Conservation (phyloP, 2,797 vertebrate species). For the Alcedo quadribrachys region DNA sequence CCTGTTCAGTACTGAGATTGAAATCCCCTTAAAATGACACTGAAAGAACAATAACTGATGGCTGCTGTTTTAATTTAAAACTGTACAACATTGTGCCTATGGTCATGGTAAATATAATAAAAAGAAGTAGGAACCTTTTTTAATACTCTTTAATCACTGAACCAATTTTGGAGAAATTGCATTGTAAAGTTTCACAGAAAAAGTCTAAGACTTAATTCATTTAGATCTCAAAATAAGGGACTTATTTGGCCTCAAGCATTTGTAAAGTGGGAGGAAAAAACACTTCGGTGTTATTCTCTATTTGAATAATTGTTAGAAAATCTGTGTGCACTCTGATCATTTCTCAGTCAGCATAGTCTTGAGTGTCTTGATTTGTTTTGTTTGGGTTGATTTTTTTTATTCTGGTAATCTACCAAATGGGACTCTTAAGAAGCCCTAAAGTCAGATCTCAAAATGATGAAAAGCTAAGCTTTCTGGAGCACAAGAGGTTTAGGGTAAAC, state of each 20-base stretch:
- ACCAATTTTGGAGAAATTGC: not conserved
- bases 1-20: conserved; percentile 12
- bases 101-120: not conserved
- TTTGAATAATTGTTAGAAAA: not conserved
- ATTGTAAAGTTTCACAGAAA: not conserved
- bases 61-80: conserved; percentile 16
- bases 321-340: not conserved
- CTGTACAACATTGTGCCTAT: not conserved
- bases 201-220: not conserved
- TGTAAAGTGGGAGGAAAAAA: not conserved
- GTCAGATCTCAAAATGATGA: not conserved
- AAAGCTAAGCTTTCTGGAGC: not conserved
- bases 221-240: not conserved
- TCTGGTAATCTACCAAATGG: conserved; percentile 11
- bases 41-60: not conserved
- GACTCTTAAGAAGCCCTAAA: conserved; percentile 21
- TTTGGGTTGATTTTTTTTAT: not conserved
- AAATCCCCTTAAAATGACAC: conserved; percentile 60
- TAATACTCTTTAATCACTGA: not conserved
- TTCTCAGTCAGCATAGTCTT: not conserved
- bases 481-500: too few relatives aligned
- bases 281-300: not conserved
- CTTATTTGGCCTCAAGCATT: not conserved
- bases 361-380: not conserved
- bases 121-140: not conserved